phyloP scores from a whole-genome alignment of 2,888 invertebrate species.

The Taenaris catops region DNA sequence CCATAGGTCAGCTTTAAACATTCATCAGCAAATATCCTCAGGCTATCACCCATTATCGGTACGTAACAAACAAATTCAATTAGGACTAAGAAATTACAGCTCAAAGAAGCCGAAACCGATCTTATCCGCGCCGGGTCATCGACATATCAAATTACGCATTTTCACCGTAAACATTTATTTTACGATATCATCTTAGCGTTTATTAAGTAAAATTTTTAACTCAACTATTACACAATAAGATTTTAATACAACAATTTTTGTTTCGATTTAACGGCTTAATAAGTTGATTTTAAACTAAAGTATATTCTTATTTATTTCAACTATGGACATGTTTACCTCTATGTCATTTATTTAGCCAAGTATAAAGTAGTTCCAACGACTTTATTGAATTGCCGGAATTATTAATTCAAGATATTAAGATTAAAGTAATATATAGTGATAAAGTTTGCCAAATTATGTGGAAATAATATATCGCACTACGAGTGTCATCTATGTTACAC shows the following conservation, averaged over 20 bases:
- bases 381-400: no score
- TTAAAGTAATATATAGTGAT: no score
- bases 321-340: no score
- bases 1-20: conserved; percentile 35
- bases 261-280: conserved; percentile 7
- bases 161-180: conserved; percentile 33
- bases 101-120: conserved; percentile 64
- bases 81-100: conserved; percentile 74
- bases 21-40: conserved; percentile 44
- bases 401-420: no score
- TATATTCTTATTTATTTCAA: background rate
- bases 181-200: conserved; percentile 24
- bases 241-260: conserved; percentile 5
- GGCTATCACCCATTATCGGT: conserved; percentile 52
- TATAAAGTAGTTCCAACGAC: no score
- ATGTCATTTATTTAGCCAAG: no score
- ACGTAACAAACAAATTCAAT: conserved; percentile 75
- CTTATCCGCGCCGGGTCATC: conserved; percentile 48
- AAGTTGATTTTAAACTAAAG: background rate
- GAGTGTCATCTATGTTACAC: no score
- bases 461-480: no score
- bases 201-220: conserved; percentile 14
- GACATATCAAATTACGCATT: conserved; percentile 46
- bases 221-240: conserved; percentile 13
- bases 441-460: no score